Base-by-base conservation (phyloP, 1,140 invertebrate species). In the Holcopasites calliopsidis region DNA sequence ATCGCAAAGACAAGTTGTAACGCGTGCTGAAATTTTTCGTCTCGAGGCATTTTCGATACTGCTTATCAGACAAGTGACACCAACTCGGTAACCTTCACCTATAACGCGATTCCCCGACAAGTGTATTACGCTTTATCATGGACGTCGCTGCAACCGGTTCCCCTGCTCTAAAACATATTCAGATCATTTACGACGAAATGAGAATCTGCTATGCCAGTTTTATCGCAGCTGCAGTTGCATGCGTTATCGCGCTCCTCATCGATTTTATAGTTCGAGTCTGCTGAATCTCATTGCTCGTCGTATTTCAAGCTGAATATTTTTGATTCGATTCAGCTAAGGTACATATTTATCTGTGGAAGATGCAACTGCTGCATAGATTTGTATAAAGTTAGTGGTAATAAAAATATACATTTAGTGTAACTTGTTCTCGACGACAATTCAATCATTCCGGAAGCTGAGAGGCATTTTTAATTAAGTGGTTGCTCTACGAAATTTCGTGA, bases 41-140 rank as follows among this genome's bases (percentile, higher is more conserved):
- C 49, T 16, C 13, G 10, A 11, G n/a, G n/a, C n/a, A n/a, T 68
- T 75, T 57, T 74, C 62, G 38, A 23, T 31, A 10, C n/a, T 35
- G 8, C 38, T 66, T 35, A 66, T 47, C 31, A 28, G 13, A 13
- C n/a, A n/a, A 0, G 10, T 50, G 42, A 33, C 52, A 60, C 33
- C 16, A 57, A 54, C 71, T 7, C 21, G 18, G 2, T 60, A 31
- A 75, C 73, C 73, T 75, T 75, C 73, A 69, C 65, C 52, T 60
- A 75, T 69, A 75, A 60, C 65, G 28, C 31, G 23, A 18, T 54
- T 50, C 23, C 31, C 11, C 31, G 31, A 49, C 72, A 13, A 18
- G 40, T 10, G 64, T 58, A 69, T 68, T 58, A 75, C n/a, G 44
- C 13, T 75, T 69, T 60, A 75, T 75, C 54, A 50, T 23, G 42